Evolutionary conservation across 2,113 vertebrate species (phyloP).

Genomic region (Empidonax traillii): DNA sequence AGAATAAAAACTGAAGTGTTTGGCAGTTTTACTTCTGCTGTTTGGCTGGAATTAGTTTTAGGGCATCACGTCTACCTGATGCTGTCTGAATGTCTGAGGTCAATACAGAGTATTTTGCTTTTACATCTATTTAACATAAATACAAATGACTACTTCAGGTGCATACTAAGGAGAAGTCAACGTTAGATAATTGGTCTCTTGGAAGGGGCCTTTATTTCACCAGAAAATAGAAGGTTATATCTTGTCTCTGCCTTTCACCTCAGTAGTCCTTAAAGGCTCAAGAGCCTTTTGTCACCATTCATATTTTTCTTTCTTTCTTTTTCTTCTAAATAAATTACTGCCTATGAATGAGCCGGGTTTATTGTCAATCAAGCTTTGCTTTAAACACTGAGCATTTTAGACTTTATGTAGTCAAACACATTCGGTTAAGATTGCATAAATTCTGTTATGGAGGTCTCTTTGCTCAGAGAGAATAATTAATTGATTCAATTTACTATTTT

Average conservation of each 20-base stretch:
- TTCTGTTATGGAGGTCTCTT: not conserved
- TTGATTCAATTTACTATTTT: not conserved
- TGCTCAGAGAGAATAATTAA: not conserved
- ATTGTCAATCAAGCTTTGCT: not conserved
- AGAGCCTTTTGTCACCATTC: conserved; percentile 5
- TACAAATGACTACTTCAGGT: not conserved
- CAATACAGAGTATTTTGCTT: not conserved
- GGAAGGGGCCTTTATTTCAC: not conserved
- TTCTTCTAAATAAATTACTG: not conserved
- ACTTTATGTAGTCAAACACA: not conserved
- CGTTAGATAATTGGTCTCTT: not conserved
- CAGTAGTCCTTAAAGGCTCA: not conserved
- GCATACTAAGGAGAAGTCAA: not conserved
- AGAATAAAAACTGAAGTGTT: not conserved
- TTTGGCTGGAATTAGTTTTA: not conserved
- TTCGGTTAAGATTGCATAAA: not conserved
- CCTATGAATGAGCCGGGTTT: not conserved
- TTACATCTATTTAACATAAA: conserved; percentile 8
- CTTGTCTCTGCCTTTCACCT: not conserved
- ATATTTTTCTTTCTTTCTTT: not conserved
- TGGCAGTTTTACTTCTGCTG: not conserved
- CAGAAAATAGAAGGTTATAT: not conserved
- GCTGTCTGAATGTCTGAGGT: not conserved
- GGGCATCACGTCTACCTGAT: not conserved
- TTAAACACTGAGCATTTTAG: not conserved